phyloP scores from a whole-genome alignment of 2,797 vertebrate species.

The Gymnocypris eckloni region DNA sequence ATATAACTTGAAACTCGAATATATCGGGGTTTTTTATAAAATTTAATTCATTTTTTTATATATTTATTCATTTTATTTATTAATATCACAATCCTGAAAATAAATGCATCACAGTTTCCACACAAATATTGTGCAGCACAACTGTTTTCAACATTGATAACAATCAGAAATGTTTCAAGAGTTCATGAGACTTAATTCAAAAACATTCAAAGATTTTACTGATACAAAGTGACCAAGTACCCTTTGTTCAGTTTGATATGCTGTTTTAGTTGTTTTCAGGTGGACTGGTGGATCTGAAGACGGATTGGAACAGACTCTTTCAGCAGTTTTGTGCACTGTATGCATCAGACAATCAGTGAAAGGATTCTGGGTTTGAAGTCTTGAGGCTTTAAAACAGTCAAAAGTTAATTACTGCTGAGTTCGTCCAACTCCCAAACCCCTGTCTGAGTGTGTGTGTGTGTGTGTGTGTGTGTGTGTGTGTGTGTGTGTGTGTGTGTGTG shows the following conservation, averaged over 20 bases:
- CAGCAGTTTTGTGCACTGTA: background rate
- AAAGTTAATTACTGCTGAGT: constrained; percentile 1
- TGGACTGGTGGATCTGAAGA: background rate
- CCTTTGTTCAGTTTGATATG: background rate
- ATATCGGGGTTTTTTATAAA: no score
- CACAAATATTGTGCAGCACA: background rate
- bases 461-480: no score
- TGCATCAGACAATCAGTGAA: background rate
- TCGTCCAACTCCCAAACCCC: background rate
- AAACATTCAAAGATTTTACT: background rate
- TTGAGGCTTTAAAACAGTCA: background rate
- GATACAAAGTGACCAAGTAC: background rate
- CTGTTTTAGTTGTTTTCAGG: background rate
- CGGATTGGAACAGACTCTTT: background rate
- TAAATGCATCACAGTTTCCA: background rate
- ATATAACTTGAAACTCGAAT: no score
- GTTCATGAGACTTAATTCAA: background rate
- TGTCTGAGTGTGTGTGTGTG: no score
- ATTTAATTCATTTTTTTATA: no score
- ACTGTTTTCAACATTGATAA: background rate
- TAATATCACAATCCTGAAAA: no score
- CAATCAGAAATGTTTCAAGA: background rate
- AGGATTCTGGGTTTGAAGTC: background rate
- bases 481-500: no score
- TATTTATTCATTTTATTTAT: no score